These are phyloP conservation scores for Molanna angustata DNA, from an alignment of 2,888 invertebrate species.

Conservation along the genomic window DNA sequence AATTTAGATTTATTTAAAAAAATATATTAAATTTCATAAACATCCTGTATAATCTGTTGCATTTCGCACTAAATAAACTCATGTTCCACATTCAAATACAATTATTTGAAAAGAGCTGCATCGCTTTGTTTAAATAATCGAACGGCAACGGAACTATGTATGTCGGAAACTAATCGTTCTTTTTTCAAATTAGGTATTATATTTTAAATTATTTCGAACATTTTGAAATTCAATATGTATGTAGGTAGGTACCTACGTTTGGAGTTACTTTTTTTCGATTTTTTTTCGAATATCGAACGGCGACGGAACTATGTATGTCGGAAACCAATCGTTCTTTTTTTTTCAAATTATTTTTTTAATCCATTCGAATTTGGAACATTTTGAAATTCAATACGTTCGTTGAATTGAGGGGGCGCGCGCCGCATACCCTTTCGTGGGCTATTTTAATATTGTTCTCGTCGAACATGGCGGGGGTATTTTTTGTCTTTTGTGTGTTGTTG, in stretches of 20 bases:
- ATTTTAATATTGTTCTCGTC: background rate
- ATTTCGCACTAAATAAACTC: background rate
- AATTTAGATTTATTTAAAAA: too few relatives aligned
- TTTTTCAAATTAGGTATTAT: too few relatives aligned
- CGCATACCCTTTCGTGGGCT: slow-evolving; percentile 6
- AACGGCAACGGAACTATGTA: too few relatives aligned
- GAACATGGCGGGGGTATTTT: too few relatives aligned
- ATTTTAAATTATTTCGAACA: too few relatives aligned
- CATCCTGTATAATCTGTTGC: background rate
- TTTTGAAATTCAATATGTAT: too few relatives aligned
- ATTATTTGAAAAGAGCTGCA: slow-evolving; percentile 6
- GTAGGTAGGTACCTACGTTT: too few relatives aligned
- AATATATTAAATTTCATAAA: too few relatives aligned
- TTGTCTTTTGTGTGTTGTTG: background rate
- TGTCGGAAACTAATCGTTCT: slow-evolving; percentile 7
- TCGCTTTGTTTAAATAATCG: slow-evolving; percentile 4
- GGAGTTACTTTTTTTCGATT: too few relatives aligned
- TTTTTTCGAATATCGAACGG: background rate
- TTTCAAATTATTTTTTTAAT: too few relatives aligned
- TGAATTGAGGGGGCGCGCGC: slow-evolving; percentile 27
- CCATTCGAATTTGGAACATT: slow-evolving; percentile 23
- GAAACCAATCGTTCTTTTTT: slow-evolving; percentile 9
- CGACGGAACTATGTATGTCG: too few relatives aligned
- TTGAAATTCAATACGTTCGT: slow-evolving; percentile 31
- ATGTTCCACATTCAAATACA: slow-evolving; percentile 12